Evolutionary conservation across 2,113 vertebrate species (phyloP).

Genomic region (Uria aalge): DNA sequence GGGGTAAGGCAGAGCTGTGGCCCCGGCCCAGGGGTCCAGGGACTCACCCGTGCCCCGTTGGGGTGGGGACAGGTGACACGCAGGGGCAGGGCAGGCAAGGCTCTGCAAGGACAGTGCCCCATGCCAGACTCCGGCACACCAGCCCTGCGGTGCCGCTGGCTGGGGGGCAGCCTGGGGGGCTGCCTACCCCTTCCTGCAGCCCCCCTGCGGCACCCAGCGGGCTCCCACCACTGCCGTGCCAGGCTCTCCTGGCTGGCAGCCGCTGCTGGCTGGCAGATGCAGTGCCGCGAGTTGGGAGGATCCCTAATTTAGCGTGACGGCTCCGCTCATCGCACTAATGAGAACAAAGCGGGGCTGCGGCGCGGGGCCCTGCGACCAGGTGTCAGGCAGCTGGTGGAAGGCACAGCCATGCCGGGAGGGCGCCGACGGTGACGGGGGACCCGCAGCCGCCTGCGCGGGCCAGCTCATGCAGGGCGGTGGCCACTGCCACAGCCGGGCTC

Average conservation of each 20-base stretch:
- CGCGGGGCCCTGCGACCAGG: background rate
- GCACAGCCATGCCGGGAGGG: background rate
- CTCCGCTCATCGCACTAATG: background rate
- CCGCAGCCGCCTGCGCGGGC: rapidly evolving
- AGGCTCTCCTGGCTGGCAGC: background rate
- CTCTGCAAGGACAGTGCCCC: background rate
- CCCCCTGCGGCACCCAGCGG: rapidly evolving
- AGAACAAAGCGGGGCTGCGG: conserved; percentile 5
- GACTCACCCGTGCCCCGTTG: rapidly evolving
- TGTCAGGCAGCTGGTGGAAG: background rate
- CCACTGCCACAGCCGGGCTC: background rate
- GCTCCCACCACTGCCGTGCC: rapidly evolving
- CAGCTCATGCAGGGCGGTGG: background rate
- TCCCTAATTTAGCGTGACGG: background rate
- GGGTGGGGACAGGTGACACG: background rate
- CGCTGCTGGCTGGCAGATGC: background rate
- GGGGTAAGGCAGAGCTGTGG: background rate
- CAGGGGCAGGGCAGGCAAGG: background rate
- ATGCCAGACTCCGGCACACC: rapidly evolving
- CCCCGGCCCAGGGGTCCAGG: background rate
- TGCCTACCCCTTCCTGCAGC: background rate
- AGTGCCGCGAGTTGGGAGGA: background rate
- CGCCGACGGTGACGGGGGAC: rapidly evolving
- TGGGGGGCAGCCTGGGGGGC: background rate
- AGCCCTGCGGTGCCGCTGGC: rapidly evolving